Conservation (phyloP, 2,888 invertebrate species). For the Loripinus fragilis region DNA sequence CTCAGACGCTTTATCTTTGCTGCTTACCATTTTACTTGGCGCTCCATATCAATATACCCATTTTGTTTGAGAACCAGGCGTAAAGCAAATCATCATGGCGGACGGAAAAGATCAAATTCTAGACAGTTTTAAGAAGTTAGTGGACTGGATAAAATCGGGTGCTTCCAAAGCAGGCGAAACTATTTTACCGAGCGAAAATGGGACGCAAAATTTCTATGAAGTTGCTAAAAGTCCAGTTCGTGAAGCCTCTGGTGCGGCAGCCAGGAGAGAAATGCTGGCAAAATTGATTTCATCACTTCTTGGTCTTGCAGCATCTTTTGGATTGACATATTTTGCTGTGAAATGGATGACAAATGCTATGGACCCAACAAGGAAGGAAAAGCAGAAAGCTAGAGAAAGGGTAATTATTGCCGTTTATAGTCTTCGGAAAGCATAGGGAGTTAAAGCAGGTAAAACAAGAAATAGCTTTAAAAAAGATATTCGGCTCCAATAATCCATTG, state of each 20-base stretch:
- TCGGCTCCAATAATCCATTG: too few relatives aligned
- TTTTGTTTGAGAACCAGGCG: too few relatives aligned
- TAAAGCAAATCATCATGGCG: too few relatives aligned
- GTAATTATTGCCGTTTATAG: too few relatives aligned
- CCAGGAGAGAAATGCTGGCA: constrained; percentile 68
- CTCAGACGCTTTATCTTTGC: too few relatives aligned
- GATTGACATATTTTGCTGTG: constrained; percentile 92
- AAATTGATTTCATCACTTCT: constrained; percentile 72
- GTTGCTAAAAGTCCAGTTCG: not conserved
- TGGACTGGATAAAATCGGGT: not conserved
- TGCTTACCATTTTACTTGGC: too few relatives aligned
- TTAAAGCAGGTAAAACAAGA: too few relatives aligned
- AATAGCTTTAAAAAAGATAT: too few relatives aligned
- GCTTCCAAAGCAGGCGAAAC: not conserved
- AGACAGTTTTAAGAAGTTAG: not conserved
- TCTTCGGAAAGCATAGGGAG: too few relatives aligned
- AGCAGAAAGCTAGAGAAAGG: constrained; percentile 92
- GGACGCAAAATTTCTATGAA: not conserved
- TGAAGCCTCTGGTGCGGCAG: constrained; percentile 36
- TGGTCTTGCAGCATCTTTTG: constrained; percentile 75
- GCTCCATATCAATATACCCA: too few relatives aligned
- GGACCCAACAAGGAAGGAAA: constrained; percentile 95
- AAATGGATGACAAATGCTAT: constrained; percentile 96
- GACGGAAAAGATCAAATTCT: too few relatives aligned
- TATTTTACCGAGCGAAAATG: not conserved